A percentile compares a stretch with the other conserved stretches of the same genome.
Evolutionary conservation across 1,140 invertebrate species (phyloP).

Genomic region (Aphis gossypii): DNA sequence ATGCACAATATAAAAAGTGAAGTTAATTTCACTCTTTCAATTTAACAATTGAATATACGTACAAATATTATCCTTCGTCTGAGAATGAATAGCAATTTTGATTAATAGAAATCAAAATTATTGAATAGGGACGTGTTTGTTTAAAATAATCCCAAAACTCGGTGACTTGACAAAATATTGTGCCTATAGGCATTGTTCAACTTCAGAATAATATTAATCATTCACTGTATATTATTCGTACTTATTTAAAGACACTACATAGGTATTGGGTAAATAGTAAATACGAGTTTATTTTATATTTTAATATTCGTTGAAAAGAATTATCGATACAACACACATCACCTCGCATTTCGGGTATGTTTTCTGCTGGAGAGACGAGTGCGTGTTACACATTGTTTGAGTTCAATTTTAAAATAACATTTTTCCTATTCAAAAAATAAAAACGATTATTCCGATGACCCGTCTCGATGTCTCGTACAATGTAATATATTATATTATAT

Average conservation of each 20-base stretch:
- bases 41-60: background rate
- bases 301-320: background rate
- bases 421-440: background rate
- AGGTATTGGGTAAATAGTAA: background rate
- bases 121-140: background rate
- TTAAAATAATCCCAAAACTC: background rate
- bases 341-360: background rate
- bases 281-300: background rate
- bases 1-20: background rate
- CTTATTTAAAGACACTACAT: too few relatives aligned
- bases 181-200: background rate
- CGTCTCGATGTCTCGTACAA: background rate
- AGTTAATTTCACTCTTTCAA: slow-evolving; percentile 6
- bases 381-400: background rate
- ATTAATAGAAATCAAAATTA: slow-evolving; percentile 20
- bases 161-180: background rate
- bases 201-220: slow-evolving; percentile 4
- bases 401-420: background rate
- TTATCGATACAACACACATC: background rate
- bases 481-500: background rate
- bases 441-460: background rate
- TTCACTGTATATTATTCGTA: background rate
- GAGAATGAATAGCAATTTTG: background rate
- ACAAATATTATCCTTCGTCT: background rate
- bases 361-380: background rate